These are phyloP conservation scores for Diglossa cyanea DNA, from an alignment of 2,797 vertebrate genomes.

Conservation along the genomic window DNA sequence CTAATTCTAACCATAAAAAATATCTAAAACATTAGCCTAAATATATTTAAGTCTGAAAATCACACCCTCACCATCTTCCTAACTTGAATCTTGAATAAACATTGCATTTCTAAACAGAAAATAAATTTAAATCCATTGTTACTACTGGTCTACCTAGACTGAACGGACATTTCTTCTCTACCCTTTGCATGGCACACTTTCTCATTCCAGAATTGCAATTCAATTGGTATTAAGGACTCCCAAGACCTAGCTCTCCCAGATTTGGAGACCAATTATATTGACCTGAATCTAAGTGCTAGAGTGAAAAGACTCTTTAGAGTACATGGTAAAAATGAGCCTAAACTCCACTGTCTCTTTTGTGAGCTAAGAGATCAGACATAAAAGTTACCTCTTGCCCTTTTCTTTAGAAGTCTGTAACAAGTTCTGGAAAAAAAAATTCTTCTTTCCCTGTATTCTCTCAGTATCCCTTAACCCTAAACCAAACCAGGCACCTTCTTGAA, in stretches of 20 bases:
- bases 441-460: background rate
- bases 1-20: background rate
- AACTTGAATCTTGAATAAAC: background rate
- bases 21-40: background rate
- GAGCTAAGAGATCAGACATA: background rate
- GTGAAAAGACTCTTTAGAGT: background rate
- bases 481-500: background rate
- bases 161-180: background rate
- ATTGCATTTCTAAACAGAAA: background rate
- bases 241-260: background rate
- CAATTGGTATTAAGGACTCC: background rate
- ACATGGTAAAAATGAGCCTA: background rate
- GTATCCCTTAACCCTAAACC: background rate
- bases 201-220: background rate
- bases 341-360: background rate
- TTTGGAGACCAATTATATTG: background rate
- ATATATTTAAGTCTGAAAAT: background rate
- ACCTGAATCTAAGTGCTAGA: background rate
- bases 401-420: background rate
- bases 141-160: background rate
- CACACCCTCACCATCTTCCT: background rate
- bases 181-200: background rate
- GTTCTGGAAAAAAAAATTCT: background rate
- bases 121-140: background rate
- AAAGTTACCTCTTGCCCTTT: background rate